Percentiles rank a stretch among this genome's conserved stretches.
Conservation (phyloP, 2,888 invertebrate genomes). For the Agapostemon virescens region DNA sequence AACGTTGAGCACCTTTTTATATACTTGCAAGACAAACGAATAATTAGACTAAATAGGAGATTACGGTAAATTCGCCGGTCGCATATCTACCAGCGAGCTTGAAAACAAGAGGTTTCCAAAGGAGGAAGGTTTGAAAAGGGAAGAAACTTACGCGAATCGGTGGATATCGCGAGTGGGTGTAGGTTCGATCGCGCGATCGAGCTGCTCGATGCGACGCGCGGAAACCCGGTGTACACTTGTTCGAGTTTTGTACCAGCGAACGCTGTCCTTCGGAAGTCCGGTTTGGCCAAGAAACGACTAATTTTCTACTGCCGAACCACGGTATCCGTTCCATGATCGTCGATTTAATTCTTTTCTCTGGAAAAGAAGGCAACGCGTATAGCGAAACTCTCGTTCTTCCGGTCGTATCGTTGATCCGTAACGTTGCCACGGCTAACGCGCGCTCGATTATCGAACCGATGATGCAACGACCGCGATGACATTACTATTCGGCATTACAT, state of each 20-base stretch:
- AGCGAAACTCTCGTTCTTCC: too few relatives aligned
- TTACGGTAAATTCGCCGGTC: too few relatives aligned
- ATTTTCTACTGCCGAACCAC: background rate
- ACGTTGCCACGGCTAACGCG: background rate
- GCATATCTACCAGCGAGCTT: background rate
- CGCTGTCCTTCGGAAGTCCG: conserved; percentile 34
- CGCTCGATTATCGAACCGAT: conserved; percentile 15
- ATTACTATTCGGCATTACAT: background rate
- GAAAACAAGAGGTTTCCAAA: background rate
- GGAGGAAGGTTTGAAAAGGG: conserved; percentile 21
- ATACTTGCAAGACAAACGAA: too few relatives aligned
- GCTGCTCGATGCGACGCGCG: conserved; percentile 37
- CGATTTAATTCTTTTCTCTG: background rate
- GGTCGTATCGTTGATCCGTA: background rate
- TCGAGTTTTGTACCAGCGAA: conserved; percentile 24
- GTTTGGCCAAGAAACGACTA: background rate
- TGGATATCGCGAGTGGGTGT: conserved; percentile 12
- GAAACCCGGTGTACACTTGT: conserved; percentile 58
- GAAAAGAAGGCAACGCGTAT: background rate
- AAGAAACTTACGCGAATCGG: conserved; percentile 39
- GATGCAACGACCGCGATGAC: conserved; percentile 32
- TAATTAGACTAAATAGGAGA: too few relatives aligned
- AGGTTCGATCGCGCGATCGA: conserved; percentile 10
- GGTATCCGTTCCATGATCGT: background rate
- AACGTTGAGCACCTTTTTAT: background rate